phyloP scores from a whole-genome alignment of 2,888 invertebrate genomes.

The Acleris holmiana region DNA sequence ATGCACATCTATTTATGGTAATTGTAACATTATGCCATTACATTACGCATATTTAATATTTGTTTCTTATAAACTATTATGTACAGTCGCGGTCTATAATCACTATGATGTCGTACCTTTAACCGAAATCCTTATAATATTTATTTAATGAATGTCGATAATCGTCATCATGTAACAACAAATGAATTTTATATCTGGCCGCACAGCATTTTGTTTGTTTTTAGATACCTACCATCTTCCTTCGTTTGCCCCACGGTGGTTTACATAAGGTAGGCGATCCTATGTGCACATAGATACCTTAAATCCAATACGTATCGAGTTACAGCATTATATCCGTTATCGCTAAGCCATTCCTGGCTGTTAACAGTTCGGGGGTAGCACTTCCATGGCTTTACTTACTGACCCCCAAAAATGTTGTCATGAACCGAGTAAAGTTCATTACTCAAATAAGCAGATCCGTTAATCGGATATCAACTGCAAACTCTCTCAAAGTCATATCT shows the following conservation, averaged over 20 bases:
- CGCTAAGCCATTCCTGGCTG: conserved; percentile 73
- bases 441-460: conserved; percentile 70
- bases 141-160: too few relatives aligned
- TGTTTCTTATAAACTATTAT: conserved; percentile 14
- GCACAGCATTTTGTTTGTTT: too few relatives aligned
- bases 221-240: too few relatives aligned
- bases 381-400: conserved; percentile 77
- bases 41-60: conserved; percentile 14
- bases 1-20: conserved; percentile 41
- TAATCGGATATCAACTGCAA: conserved; percentile 56
- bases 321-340: conserved; percentile 75
- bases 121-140: too few relatives aligned
- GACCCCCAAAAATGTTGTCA: conserved; percentile 75
- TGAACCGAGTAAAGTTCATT: conserved; percentile 75
- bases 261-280: conserved; percentile 33
- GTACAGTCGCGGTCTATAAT: neutral
- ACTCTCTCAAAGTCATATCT: too few relatives aligned
- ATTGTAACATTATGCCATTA: conserved; percentile 24
- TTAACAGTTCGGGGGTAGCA: conserved; percentile 76
- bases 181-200: too few relatives aligned
- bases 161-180: too few relatives aligned
- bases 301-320: conserved; percentile 65
- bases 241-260: neutral
- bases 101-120: too few relatives aligned
- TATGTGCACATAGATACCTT: conserved; percentile 61